Percentiles rank a stretch among this genome's conserved stretches.
Evolutionary conservation across 2,113 vertebrate genomes (phyloP).

Genomic region (Nicator chloris): DNA sequence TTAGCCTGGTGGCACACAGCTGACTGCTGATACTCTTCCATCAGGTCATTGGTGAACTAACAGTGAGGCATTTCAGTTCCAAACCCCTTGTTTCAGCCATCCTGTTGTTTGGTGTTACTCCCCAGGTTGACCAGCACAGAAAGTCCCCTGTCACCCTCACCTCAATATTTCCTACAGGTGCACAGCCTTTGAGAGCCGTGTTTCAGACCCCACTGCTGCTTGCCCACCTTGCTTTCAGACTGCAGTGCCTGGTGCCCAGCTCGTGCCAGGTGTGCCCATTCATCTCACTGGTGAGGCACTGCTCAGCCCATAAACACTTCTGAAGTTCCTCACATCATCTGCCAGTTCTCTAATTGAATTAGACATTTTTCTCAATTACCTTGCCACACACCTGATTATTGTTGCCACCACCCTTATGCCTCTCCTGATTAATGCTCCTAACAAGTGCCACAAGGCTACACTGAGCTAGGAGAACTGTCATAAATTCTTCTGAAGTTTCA

Average conservation of each 20-base stretch:
- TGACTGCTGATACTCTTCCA: background rate
- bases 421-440: background rate
- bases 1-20: background rate
- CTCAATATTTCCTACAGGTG: background rate
- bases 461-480: conserved; percentile 50
- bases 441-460: conserved; percentile 14
- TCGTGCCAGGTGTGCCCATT: background rate
- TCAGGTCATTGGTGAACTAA: background rate
- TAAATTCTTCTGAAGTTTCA: conserved; percentile 70
- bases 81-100: background rate
- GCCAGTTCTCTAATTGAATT: background rate
- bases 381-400: background rate
- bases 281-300: background rate
- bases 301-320: background rate
- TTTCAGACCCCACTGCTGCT: background rate
- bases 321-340: background rate
- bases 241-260: background rate
- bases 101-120: background rate
- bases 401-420: background rate
- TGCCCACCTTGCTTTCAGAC: background rate
- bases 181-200: rapidly evolving
- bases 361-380: background rate
- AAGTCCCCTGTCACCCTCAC: background rate
- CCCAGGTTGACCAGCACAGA: background rate
- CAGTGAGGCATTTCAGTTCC: background rate